phyloP scores from a whole-genome alignment of 1,140 invertebrate species.

The Pseudachorutes palmiensis region DNA sequence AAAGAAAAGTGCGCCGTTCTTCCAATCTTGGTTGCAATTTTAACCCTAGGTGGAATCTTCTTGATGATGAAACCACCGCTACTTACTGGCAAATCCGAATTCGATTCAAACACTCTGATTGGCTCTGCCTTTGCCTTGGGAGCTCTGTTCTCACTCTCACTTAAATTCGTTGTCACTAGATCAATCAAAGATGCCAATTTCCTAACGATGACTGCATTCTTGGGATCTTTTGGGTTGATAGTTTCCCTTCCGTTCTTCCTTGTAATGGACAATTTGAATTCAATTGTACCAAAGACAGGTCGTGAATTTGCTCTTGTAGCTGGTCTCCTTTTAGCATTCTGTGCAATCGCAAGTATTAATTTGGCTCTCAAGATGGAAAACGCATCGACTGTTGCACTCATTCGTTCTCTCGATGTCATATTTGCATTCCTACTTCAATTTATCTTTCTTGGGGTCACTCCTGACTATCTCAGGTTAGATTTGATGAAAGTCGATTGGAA shows the following conservation, averaged over 20 bases:
- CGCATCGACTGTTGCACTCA: slow-evolving; percentile 14
- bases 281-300: slow-evolving; percentile 10
- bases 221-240: slow-evolving; percentile 17
- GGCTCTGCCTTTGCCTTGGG: slow-evolving; percentile 17
- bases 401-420: slow-evolving; percentile 16
- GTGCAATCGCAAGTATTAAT: slow-evolving; percentile 8
- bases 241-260: slow-evolving; percentile 18
- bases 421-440: slow-evolving; percentile 21
- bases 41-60: slow-evolving; percentile 17
- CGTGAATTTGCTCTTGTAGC: background rate
- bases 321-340: background rate
- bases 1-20: slow-evolving; percentile 22
- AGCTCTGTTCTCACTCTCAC: slow-evolving; percentile 19
- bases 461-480: slow-evolving; percentile 12
- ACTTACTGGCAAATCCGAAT: slow-evolving; percentile 16
- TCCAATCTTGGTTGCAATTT: slow-evolving; percentile 12
- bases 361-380: slow-evolving; percentile 26
- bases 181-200: slow-evolving; percentile 18
- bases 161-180: slow-evolving; percentile 24
- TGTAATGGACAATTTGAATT: slow-evolving; percentile 15
- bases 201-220: slow-evolving; percentile 19
- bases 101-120: slow-evolving; percentile 15
- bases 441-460: slow-evolving; percentile 5
- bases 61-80: slow-evolving; percentile 26
- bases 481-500: background rate